Evolutionary conservation across 2,113 vertebrate genomes (phyloP).

Genomic region (Dasyurus viverrinus): DNA sequence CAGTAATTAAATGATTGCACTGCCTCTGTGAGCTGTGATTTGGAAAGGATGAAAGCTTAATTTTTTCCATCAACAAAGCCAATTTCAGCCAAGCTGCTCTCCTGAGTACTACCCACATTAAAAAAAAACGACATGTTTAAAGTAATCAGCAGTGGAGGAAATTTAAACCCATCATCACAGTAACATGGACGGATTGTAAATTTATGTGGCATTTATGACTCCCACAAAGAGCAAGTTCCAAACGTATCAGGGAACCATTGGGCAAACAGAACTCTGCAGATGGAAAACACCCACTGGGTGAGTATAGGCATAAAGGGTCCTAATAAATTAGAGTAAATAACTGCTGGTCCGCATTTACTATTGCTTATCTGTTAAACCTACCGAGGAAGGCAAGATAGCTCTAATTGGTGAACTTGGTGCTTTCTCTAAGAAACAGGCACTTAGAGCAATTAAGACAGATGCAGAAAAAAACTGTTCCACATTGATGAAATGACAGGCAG

Average conservation of each 20-base stretch:
- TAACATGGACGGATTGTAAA: slow-evolving; percentile 21
- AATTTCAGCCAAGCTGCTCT: slow-evolving; percentile 57
- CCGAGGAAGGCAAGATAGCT: slow-evolving; percentile 34
- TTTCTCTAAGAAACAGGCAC: slow-evolving; percentile 62
- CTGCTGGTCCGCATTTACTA: background rate
- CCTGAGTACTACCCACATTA: slow-evolving; percentile 52
- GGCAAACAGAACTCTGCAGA: background rate
- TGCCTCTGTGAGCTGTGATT: slow-evolving; percentile 46
- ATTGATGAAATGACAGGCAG: slow-evolving; percentile 66
- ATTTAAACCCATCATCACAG: slow-evolving; percentile 54
- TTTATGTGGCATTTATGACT: slow-evolving; percentile 40
- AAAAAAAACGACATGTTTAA: slow-evolving; percentile 72
- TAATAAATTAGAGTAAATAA: slow-evolving; percentile 49
- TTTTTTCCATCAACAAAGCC: slow-evolving; percentile 60
- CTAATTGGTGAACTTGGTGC: slow-evolving; percentile 50
- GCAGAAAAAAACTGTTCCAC: slow-evolving; percentile 61
- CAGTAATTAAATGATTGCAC: slow-evolving; percentile 56
- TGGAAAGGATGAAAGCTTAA: slow-evolving; percentile 67
- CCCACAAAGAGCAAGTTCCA: slow-evolving; percentile 27
- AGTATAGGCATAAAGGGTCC: slow-evolving; percentile 22
- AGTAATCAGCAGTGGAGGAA: slow-evolving; percentile 49
- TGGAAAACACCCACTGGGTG: slow-evolving; percentile 38
- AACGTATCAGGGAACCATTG: slow-evolving; percentile 3
- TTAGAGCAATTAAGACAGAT: slow-evolving; percentile 76
- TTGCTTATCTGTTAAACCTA: slow-evolving; percentile 43